Base-by-base conservation (phyloP, 1,140 invertebrate genomes). In the Diorhabda sublineata region DNA sequence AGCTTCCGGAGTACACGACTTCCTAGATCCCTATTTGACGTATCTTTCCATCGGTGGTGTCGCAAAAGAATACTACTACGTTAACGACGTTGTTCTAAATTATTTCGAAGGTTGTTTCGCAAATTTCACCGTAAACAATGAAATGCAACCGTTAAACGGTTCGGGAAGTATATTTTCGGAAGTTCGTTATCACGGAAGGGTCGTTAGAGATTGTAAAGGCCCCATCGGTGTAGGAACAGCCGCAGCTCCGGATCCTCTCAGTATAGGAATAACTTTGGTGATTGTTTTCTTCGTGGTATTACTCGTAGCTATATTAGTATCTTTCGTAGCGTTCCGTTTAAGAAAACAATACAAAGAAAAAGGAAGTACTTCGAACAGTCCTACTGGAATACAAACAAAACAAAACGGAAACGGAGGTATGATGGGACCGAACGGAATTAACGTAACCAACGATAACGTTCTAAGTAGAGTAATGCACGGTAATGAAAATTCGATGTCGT, bases 281-380 rank as follows among this genome's bases (percentile, higher is more conserved):
- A 95, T 98, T 59, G 92, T 97, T 3, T 98, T 98, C 82, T 97
- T 98, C 76, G 89, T 95, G 3, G 92, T 95, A 60, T 82, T 97
- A 6, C 85, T 97, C 26, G 88, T 96, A 5, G 93, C 93, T 2
- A 95, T 97, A 68, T 83, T 95, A 42, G 90, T 93, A 4, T 95
- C 92, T 61, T 96, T 96, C 78, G 85, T 96, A 3, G 92, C 97
- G 5, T 97, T 96, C 79, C 87, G 93, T 26, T 82, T 95, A 66
- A 85, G 94, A 8, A 90, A 92, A 11, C 92, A 94, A 78, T 91
- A 89, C 75, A 91, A 92, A 81, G 92, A 96, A 76, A 95, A 94
- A 79, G 85, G 85, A 63, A 87, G 86, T 44, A 82, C 83, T 9
- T 83, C 87, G 9, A 84, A 81, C 68, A 87, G 84, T 79, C 82